phyloP scores from a whole-genome alignment of 2,888 invertebrate genomes.

The Cylloceria caligata region DNA sequence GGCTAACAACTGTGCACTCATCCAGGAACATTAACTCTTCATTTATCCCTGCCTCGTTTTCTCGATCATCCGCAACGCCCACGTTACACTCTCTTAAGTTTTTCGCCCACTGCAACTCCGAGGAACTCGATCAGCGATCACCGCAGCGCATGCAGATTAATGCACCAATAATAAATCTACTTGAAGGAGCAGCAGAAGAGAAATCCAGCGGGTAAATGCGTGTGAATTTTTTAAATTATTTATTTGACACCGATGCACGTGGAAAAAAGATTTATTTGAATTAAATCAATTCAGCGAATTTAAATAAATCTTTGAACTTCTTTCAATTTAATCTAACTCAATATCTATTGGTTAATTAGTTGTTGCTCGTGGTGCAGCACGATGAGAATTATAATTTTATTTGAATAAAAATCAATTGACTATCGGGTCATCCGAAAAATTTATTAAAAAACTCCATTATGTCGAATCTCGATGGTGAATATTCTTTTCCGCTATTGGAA shows the following conservation, averaged over 20 bases:
- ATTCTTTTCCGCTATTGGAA: no score
- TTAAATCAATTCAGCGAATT: not conserved
- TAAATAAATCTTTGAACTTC: not conserved
- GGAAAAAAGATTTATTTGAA: not conserved
- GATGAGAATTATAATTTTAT: no score
- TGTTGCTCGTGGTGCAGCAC: not conserved
- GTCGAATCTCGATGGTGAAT: no score
- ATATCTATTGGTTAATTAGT: not conserved
- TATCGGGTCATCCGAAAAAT: no score
- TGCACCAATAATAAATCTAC: slow-evolving; percentile 5
- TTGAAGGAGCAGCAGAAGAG: not conserved
- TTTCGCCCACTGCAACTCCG: slow-evolving; percentile 20
- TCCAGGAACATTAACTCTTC: slow-evolving; percentile 15
- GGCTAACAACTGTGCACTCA: slow-evolving; percentile 12
- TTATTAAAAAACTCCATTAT: no score
- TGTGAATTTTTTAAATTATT: not conserved
- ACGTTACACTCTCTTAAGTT: not conserved
- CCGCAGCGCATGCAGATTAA: slow-evolving; percentile 3
- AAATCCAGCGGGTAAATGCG: not conserved
- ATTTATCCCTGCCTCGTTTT: slow-evolving; percentile 7
- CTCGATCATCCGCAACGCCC: slow-evolving; percentile 25
- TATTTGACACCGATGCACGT: not conserved
- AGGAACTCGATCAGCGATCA: slow-evolving; percentile 28
- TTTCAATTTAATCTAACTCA: not conserved
- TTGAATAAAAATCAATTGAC: no score